Evolutionary conservation across 2,888 invertebrate species (phyloP).

Genomic region (Agrochola macilenta): DNA sequence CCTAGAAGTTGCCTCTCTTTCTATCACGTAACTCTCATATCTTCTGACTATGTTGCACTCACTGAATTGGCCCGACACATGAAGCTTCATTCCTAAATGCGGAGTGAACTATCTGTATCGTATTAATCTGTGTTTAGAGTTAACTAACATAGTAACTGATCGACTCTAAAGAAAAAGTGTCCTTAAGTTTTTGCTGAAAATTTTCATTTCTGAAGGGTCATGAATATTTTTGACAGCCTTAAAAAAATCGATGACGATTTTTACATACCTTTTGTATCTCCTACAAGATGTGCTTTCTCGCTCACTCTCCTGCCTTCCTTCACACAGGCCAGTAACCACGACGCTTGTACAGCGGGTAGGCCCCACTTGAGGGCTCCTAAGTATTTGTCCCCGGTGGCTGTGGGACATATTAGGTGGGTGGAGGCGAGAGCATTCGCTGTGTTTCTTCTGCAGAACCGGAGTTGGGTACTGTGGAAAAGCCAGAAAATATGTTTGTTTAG

Average conservation of each 20-base stretch:
- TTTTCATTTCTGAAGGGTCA: neutral
- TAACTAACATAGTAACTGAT: neutral
- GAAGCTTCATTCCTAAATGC: too few species aligned
- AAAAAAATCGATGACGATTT: neutral
- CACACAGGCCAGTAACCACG: slow-evolving; percentile 95
- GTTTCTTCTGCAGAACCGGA: slow-evolving; percentile 85
- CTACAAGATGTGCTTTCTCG: slow-evolving; percentile 91
- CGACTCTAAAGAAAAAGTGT: neutral
- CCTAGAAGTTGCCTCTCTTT: too few species aligned
- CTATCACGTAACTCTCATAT: too few species aligned
- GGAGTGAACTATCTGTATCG: too few species aligned
- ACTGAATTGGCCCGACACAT: too few species aligned
- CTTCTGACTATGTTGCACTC: too few species aligned
- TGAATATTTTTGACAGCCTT: neutral
- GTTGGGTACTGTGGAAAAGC: slow-evolving; percentile 79
- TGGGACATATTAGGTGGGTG: slow-evolving; percentile 95
- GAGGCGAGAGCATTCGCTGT: slow-evolving; percentile 90
- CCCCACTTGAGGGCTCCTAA: slow-evolving; percentile 96
- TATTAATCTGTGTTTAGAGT: neutral
- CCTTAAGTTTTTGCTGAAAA: neutral
- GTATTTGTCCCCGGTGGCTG: slow-evolving; percentile 94
- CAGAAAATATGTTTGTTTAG: too few species aligned
- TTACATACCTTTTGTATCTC: slow-evolving; percentile 88
- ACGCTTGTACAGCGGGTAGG: slow-evolving; percentile 94
- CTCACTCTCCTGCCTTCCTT: slow-evolving; percentile 87